These are phyloP conservation scores for Microctenopoma lineatum DNA, from an alignment of 2,797 vertebrate genomes.

Conservation along the genomic window DNA sequence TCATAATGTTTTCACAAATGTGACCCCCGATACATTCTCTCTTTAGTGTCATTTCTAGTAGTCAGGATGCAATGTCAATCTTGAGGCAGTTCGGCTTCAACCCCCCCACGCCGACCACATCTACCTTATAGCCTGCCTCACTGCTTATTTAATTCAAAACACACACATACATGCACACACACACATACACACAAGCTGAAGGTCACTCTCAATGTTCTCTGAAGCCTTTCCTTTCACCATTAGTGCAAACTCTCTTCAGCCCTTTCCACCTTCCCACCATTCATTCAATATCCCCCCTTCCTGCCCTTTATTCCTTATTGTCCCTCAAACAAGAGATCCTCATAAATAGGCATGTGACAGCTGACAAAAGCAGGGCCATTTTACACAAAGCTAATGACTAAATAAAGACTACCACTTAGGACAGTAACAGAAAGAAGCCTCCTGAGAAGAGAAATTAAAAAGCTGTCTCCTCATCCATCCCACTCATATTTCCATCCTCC, in stretches of 20 bases:
- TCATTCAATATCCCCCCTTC: slow-evolving; percentile 38
- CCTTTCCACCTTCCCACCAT: slow-evolving; percentile 54
- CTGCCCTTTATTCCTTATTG: slow-evolving; percentile 51
- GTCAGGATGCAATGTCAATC: slow-evolving; percentile 48
- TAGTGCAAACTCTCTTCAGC: slow-evolving; percentile 53
- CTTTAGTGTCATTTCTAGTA: slow-evolving; percentile 35
- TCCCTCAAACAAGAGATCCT: slow-evolving; percentile 72
- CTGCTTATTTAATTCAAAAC: slow-evolving; percentile 51
- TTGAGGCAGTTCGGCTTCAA: slow-evolving; percentile 32
- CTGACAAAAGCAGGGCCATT: slow-evolving; percentile 71
- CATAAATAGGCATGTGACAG: slow-evolving; percentile 78
- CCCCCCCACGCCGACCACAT: slow-evolving; percentile 44
- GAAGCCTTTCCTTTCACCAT: slow-evolving; percentile 62
- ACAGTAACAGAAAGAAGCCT: slow-evolving; percentile 48
- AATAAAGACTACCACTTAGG: slow-evolving; percentile 73
- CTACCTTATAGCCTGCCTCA: slow-evolving; percentile 50
- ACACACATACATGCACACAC: background rate
- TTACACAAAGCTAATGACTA: slow-evolving; percentile 79
- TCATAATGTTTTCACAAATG: slow-evolving; percentile 65
- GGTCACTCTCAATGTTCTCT: slow-evolving; percentile 68
- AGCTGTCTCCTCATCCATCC: slow-evolving; percentile 36
- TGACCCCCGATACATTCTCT: slow-evolving; percentile 45
- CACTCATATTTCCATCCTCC: slow-evolving; percentile 17
- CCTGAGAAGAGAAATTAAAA: slow-evolving; percentile 45
- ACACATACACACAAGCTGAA: slow-evolving; percentile 46